Conservation (phyloP, 2,888 invertebrate species). For the Clitarchus hookeri region DNA sequence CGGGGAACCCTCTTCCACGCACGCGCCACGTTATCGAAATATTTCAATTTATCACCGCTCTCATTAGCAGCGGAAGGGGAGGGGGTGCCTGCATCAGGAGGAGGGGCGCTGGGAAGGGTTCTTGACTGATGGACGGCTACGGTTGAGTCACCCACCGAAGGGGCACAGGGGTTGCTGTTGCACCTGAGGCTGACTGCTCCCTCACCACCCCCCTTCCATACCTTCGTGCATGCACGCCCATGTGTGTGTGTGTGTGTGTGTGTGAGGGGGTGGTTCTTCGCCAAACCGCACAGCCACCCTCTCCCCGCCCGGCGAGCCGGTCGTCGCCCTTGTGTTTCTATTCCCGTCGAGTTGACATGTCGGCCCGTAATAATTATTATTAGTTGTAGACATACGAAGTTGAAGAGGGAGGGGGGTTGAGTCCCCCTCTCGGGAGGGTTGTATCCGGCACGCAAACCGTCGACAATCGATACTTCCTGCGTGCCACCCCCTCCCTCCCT, state of each 20-base stretch:
- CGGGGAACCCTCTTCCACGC: neutral
- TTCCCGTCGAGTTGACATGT: slow-evolving; percentile 29
- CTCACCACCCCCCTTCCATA: neutral
- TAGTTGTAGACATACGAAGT: slow-evolving; percentile 31
- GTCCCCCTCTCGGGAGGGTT: neutral
- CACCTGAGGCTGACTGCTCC: slow-evolving; percentile 15
- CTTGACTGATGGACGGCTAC: neutral
- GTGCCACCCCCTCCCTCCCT: neutral
- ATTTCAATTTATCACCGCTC: slow-evolving; percentile 21
- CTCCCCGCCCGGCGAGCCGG: neutral
- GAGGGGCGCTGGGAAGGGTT: neutral
- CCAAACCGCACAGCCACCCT: slow-evolving; percentile 11
- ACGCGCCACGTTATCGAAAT: slow-evolving; percentile 15
- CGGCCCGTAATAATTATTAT: slow-evolving; percentile 32
- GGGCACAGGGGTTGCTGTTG: neutral
- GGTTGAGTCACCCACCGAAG: slow-evolving; percentile 8
- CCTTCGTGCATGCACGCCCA: too few relatives aligned
- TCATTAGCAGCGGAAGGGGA: neutral
- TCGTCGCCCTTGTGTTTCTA: slow-evolving; percentile 18
- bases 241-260: neutral
- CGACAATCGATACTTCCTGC: slow-evolving; percentile 14
- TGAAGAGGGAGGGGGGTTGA: neutral
- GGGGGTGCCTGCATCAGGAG: neutral
- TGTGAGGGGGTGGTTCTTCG: slow-evolving; percentile 1
- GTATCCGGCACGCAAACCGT: neutral